Conservation (phyloP, 2,113 vertebrate genomes). For the Mesoclemmys tuberculata region DNA sequence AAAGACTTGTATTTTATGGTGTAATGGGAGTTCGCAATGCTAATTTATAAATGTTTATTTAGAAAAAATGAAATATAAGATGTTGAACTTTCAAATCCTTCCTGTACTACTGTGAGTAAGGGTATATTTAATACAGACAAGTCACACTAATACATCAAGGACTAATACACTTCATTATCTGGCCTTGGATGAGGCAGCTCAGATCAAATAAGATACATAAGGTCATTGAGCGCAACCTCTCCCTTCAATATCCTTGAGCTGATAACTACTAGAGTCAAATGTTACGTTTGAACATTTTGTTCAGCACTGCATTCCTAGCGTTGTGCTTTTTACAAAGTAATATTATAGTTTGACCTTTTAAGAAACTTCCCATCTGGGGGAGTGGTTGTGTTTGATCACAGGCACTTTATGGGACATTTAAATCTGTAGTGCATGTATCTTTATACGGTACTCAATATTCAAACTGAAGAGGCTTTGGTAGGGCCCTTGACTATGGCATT, state of each 20-base stretch:
- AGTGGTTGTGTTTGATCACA: not conserved
- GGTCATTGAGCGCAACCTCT: not conserved
- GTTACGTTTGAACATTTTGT: not conserved
- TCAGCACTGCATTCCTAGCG: not conserved
- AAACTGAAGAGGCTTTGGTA: not conserved
- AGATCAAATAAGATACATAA: constrained; percentile 3
- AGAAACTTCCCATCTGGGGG: not conserved
- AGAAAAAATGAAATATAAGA: constrained; percentile 29
- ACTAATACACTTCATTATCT: not conserved
- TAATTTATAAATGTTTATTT: not conserved
- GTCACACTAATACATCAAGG: constrained; percentile 7
- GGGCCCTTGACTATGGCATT: rapidly evolving
- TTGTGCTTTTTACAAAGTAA: not conserved
- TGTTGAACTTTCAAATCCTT: not conserved
- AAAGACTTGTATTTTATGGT: constrained; percentile 8
- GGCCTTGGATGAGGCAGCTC: not conserved
- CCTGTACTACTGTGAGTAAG: not conserved
- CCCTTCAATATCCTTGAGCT: not conserved
- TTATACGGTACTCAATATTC: not conserved
- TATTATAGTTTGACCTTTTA: not conserved
- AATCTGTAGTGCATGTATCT: not conserved
- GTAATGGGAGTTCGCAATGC: constrained; percentile 3
- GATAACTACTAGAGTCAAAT: not conserved
- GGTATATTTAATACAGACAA: not conserved
- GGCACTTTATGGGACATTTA: rapidly evolving